These are phyloP conservation scores for Ceriagrion tenellum DNA, from an alignment of 2,888 invertebrate species.

Conservation along the genomic window DNA sequence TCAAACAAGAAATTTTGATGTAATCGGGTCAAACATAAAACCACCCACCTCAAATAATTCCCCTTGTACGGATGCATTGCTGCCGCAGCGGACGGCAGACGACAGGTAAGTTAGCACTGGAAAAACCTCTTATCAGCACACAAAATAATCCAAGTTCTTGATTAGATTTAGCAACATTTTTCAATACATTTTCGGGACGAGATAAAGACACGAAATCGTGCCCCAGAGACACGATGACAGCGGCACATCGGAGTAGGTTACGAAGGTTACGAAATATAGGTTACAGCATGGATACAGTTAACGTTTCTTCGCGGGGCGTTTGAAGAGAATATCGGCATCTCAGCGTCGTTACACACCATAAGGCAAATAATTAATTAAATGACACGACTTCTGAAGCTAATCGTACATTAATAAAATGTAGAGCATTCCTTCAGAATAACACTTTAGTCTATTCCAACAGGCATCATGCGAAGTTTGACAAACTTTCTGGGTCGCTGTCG, in stretches of 20 bases:
- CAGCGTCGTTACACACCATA: background rate
- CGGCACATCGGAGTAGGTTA: conserved; percentile 24
- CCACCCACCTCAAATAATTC: background rate
- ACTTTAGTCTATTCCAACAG: too few relatives aligned
- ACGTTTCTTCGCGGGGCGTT: background rate
- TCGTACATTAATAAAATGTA: too few relatives aligned
- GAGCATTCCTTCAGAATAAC: too few relatives aligned
- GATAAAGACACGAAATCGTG: background rate
- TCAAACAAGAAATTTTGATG: background rate
- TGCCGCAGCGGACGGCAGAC: background rate
- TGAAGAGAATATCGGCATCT: background rate
- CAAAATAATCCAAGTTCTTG: background rate
- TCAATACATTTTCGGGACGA: background rate
- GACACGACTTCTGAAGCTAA: background rate
- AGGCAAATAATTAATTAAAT: background rate
- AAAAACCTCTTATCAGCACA: conserved; percentile 28
- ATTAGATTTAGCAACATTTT: conserved; percentile 42
- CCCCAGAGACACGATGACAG: background rate
- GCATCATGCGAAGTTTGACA: too few relatives aligned
- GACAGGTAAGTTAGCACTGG: background rate
- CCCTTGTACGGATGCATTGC: background rate
- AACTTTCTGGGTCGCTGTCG: too few relatives aligned
- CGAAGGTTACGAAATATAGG: conserved; percentile 32
- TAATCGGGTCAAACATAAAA: background rate
- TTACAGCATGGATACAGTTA: background rate